A percentile compares a stretch with the other conserved stretches of the same genome.
Conservation (phyloP, 2,797 vertebrate species). For the Enteromius fasciolatus region DNA sequence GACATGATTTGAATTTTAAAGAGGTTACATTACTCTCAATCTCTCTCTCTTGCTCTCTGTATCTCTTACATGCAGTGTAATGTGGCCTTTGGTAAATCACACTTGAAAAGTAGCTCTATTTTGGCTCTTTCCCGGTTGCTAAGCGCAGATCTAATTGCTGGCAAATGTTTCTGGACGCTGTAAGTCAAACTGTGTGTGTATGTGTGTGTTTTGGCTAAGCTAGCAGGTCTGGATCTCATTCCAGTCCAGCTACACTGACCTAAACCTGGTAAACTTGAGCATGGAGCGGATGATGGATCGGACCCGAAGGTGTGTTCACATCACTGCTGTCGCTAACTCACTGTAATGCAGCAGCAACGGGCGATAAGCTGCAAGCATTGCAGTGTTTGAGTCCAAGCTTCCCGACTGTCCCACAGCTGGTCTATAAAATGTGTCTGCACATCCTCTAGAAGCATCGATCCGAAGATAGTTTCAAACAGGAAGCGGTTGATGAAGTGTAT, state of each 20-base stretch:
- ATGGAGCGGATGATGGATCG: not conserved
- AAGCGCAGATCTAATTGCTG: conserved; percentile 43
- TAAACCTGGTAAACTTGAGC: conserved; percentile 31
- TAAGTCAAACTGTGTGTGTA: conserved; percentile 23
- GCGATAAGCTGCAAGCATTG: conserved; percentile 18
- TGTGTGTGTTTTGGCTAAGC: not conserved
- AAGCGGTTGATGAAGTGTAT: not conserved
- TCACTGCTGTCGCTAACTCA: conserved; percentile 23
- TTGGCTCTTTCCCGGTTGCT: conserved; percentile 29
- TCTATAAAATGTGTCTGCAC: not conserved
- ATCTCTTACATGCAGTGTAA: not conserved
- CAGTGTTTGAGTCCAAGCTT: conserved; percentile 14
- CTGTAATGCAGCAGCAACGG: conserved; percentile 21
- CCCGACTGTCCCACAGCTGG: not conserved
- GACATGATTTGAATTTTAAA: conserved; percentile 48
- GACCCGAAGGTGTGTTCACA: conserved; percentile 4
- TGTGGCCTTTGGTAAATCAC: conserved; percentile 30
- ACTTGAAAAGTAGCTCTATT: conserved; percentile 28
- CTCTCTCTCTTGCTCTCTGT: not conserved
- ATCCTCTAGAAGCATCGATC: not conserved
- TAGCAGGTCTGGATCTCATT: conserved; percentile 9
- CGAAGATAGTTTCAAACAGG: conserved; percentile 11
- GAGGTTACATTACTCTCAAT: conserved; percentile 16
- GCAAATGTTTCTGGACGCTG: conserved; percentile 35
- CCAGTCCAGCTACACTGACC: conserved; percentile 7